A percentile compares a stretch with the other conserved stretches of the same genome.
phyloP scores from a whole-genome alignment of 53 echinoderm and acorn worm species.

The Holothuria leucospilota region DNA sequence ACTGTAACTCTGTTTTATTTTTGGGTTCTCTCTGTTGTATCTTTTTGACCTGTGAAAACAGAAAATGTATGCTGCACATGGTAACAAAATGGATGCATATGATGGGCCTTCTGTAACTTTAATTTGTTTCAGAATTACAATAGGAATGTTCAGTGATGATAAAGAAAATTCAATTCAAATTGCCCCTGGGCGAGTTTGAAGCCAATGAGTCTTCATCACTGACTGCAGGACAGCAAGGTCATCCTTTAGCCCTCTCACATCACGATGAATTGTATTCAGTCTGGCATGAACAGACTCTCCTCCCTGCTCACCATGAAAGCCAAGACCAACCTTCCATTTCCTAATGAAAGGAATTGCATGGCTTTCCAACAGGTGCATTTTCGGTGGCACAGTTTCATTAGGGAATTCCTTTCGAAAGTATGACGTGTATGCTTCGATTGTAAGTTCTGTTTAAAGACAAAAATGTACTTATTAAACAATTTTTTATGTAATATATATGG shows the following conservation, averaged over 20 bases:
- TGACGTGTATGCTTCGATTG: not conserved
- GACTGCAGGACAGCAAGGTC: slow-evolving; percentile 41
- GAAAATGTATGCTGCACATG: too few species aligned
- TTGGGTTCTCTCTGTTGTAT: too few species aligned
- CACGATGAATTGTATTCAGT: slow-evolving; percentile 50
- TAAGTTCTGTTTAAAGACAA: not conserved
- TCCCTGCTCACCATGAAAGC: slow-evolving; percentile 60
- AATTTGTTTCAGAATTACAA: too few species aligned
- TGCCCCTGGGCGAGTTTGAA: slow-evolving; percentile 37
- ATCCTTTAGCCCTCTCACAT: slow-evolving; percentile 50
- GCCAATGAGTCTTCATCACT: slow-evolving; percentile 55
- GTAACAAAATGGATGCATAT: too few species aligned
- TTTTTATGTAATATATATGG: too few species aligned
- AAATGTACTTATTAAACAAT: too few species aligned
- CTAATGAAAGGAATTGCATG: slow-evolving; percentile 53
- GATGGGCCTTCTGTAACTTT: too few species aligned
- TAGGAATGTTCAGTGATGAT: too few species aligned
- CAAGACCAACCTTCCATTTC: slow-evolving; percentile 53
- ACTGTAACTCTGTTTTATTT: too few species aligned
- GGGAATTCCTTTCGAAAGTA: slow-evolving; percentile 40
- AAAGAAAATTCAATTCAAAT: not conserved
- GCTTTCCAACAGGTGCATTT: slow-evolving; percentile 56
- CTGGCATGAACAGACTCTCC: slow-evolving; percentile 61
- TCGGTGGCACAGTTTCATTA: slow-evolving; percentile 24
- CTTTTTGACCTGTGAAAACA: too few species aligned